Conservation (phyloP, 2,888 invertebrate species). For the Nymphalis c-album region DNA sequence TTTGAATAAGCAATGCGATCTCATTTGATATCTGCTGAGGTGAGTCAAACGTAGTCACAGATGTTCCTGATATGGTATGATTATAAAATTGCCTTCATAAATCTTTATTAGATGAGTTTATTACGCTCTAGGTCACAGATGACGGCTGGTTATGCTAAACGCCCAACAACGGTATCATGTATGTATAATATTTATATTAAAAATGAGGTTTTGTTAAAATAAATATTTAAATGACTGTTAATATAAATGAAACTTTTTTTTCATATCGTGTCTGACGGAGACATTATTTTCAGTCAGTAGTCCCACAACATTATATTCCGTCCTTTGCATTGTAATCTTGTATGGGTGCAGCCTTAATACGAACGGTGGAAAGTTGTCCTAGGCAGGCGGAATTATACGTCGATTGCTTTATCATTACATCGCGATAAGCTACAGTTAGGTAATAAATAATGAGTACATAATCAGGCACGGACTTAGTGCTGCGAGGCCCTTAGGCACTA, state of each 20-base stretch:
- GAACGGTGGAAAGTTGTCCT: background rate
- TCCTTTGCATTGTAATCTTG: background rate
- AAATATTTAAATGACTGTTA: no score
- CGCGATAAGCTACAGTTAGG: background rate
- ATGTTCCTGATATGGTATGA: slow-evolving; percentile 37
- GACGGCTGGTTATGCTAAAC: slow-evolving; percentile 30
- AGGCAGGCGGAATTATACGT: background rate
- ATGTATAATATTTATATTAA: background rate
- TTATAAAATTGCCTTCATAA: slow-evolving; percentile 43
- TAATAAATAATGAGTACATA: background rate
- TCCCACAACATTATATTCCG: no score
- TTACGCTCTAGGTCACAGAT: slow-evolving; percentile 40
- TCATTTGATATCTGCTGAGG: slow-evolving; percentile 17
- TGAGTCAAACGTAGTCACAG: slow-evolving; percentile 38
- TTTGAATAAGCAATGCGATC: slow-evolving; percentile 1
- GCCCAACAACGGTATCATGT: slow-evolving; percentile 1
- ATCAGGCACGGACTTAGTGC: no score
- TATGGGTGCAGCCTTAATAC: background rate
- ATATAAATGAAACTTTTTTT: no score
- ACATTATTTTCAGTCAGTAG: background rate
- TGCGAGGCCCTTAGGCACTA: no score
- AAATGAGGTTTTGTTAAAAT: background rate
- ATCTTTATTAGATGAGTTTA: slow-evolving; percentile 42
- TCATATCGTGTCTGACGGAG: no score
- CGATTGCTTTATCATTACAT: background rate